phyloP scores from a whole-genome alignment of 2,113 vertebrate species.

The Lepidothrix coronata region DNA sequence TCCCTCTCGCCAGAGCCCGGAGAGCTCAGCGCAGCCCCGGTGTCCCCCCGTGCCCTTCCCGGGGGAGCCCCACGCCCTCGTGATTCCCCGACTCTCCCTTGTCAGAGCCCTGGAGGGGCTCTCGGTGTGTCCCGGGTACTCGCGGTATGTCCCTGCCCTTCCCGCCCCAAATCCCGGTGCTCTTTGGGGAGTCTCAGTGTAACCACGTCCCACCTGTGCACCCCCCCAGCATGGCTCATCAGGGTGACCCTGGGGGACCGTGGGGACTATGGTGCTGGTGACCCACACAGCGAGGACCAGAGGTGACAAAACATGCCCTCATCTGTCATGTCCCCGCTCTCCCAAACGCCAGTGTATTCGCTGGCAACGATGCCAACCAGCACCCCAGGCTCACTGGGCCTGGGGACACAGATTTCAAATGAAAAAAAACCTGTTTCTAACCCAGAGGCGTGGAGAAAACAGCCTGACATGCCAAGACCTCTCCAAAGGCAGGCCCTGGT shows the following conservation, averaged over 20 bases:
- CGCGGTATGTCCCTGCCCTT: not conserved
- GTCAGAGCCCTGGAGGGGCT: not conserved
- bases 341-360: rapidly evolving
- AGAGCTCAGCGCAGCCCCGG: not conserved
- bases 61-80: rapidly evolving
- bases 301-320: not conserved
- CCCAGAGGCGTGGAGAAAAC: not conserved
- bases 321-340: rapidly evolving
- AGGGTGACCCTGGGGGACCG: rapidly evolving
- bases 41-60: not conserved
- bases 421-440: not conserved
- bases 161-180: rapidly evolving
- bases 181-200: rapidly evolving
- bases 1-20: not conserved
- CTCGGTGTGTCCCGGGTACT: not conserved
- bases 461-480: not conserved
- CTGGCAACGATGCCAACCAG: rapidly evolving
- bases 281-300: rapidly evolving
- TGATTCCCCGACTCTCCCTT: not conserved
- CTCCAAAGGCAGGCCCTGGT: not conserved
- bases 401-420: not conserved
- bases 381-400: rapidly evolving
- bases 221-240: not conserved
- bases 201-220: rapidly evolving
- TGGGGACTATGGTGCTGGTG: rapidly evolving